phyloP scores from a whole-genome alignment of 2,113 vertebrate species.

The mouse (Mus musculus) region DNA sequence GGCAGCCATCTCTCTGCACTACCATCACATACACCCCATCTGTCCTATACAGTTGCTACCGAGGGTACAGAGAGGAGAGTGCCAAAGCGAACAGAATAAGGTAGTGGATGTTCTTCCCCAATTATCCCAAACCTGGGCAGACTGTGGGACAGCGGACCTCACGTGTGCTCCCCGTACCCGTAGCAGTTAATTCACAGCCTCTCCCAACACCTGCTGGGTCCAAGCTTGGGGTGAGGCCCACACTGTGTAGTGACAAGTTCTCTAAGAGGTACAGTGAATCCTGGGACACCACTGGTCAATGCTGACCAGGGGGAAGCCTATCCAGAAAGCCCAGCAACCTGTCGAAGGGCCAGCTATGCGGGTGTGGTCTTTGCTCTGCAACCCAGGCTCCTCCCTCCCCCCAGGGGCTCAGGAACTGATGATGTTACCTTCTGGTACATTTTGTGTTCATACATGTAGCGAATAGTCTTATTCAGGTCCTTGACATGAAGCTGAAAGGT shows the following conservation, averaged over 20 bases:
- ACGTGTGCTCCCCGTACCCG: background rate
- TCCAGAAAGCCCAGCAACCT: background rate
- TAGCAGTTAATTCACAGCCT: background rate
- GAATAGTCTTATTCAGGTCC: conserved; percentile 92
- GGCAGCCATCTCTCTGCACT: fast-evolving
- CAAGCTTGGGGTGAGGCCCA: background rate
- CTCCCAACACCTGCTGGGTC: background rate
- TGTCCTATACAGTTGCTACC: fast-evolving
- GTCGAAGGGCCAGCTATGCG: fast-evolving
- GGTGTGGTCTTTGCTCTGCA: fast-evolving
- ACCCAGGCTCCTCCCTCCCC: background rate
- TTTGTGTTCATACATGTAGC: conserved; percentile 92
- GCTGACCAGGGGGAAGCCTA: background rate
- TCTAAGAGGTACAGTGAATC: background rate
- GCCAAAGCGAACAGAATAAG: background rate
- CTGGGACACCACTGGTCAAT: background rate
- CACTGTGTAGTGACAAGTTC: background rate
- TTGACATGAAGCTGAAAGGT: conserved; percentile 90
- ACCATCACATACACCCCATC: fast-evolving
- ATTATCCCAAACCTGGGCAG: background rate
- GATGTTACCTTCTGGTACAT: conserved; percentile 90
- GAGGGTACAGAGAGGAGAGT: too few relatives aligned
- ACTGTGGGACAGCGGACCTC: background rate
- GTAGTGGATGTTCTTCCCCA: background rate
- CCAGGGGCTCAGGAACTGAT: background rate